Conservation (phyloP, 2,888 invertebrate genomes). For the Phaedon cochleariae region DNA sequence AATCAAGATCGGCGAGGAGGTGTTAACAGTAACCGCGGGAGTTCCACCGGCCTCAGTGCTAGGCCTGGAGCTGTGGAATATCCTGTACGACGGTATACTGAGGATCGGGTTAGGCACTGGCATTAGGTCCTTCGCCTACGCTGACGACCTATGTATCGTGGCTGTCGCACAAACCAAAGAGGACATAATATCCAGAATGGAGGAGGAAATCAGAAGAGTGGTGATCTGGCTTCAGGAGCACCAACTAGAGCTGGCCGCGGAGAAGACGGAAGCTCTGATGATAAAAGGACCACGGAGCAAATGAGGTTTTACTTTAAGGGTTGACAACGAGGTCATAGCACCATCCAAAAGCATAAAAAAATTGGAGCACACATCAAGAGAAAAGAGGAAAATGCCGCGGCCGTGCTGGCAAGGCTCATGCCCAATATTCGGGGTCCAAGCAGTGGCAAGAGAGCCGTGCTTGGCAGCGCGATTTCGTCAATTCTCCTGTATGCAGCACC, state of each 20-base stretch:
- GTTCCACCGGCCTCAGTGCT: too few relatives aligned
- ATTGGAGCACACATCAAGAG: constrained; percentile 14
- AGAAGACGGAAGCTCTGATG: constrained; percentile 18
- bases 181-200: background rate
- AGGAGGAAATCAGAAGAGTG: constrained; percentile 12
- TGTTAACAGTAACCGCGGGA: too few relatives aligned
- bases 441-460: too few relatives aligned
- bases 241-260: constrained; percentile 9
- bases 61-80: too few relatives aligned
- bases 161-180: too few relatives aligned
- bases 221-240: constrained; percentile 15
- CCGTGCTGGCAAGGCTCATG: too few relatives aligned
- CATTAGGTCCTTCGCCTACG: constrained; percentile 15
- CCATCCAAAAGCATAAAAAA: background rate
- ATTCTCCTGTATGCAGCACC: constrained; percentile 32
- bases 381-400: too few relatives aligned
- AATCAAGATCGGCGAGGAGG: too few relatives aligned
- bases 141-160: constrained; percentile 29
- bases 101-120: constrained; percentile 2
- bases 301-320: background rate
- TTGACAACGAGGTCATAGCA: too few relatives aligned
- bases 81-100: too few relatives aligned
- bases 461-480: constrained; percentile 18
- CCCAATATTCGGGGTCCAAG: too few relatives aligned
- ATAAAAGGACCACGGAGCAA: background rate